These are phyloP conservation scores for Poeciliopsis turneri DNA, from an alignment of 2,797 vertebrate species.

Conservation along the genomic window DNA sequence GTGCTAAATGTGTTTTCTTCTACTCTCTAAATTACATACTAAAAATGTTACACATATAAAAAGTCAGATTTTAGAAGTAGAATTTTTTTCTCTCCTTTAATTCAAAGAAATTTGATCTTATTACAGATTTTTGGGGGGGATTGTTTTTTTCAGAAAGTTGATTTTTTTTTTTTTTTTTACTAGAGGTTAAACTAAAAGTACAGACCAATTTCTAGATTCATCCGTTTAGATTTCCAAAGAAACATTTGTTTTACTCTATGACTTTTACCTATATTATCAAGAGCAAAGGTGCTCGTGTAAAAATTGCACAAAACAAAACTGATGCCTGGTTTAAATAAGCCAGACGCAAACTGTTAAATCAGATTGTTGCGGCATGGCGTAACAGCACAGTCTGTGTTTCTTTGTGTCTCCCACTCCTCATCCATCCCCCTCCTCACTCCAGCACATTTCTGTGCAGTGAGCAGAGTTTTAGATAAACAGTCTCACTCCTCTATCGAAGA, in stretches of 20 bases:
- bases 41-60: not conserved
- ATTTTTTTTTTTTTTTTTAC: too few relatives aligned
- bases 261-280: not conserved
- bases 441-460: slow-evolving; percentile 68
- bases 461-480: slow-evolving; percentile 64
- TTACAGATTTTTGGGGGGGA: not conserved
- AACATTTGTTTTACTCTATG: not conserved
- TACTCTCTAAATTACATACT: not conserved
- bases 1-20: not conserved
- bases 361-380: slow-evolving; percentile 73
- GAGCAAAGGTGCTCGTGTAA: not conserved
- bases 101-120: not conserved
- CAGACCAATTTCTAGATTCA: not conserved
- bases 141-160: not conserved
- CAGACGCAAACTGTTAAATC: slow-evolving; percentile 73
- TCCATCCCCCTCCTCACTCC: slow-evolving; percentile 25
- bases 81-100: not conserved
- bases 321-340: slow-evolving; percentile 70
- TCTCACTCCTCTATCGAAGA: slow-evolving; percentile 56
- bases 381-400: slow-evolving; percentile 36
- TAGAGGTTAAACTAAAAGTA: not conserved
- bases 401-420: slow-evolving; percentile 20
- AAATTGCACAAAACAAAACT: slow-evolving; percentile 19
- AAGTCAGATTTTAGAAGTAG: not conserved
- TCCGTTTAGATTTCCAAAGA: not conserved